Evolutionary conservation across 1,140 invertebrate genomes (phyloP), one percentile per base, ranked within the genome.

Genomic region (Brachionus plicatilis): DNA sequence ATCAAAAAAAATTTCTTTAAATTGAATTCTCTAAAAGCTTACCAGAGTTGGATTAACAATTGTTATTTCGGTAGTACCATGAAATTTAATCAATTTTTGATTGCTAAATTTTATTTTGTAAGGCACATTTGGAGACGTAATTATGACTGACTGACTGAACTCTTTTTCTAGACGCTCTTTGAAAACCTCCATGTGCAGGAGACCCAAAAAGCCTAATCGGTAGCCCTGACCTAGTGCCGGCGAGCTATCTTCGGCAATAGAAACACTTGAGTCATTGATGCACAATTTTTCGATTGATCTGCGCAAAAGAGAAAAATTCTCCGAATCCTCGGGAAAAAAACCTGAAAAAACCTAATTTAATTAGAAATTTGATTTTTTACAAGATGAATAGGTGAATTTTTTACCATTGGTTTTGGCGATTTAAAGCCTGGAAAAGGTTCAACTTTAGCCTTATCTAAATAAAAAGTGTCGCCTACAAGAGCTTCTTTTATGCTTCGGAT

Each of bases 161-260:
- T 99, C 97, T 88, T 98, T 96, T 86, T 98, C 93, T 27, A 99
- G 90, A 27, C 97, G 91, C 88, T 98, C 96, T 84, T 92, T 93
- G 88, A 98, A 98, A 6, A 98, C 96, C 89, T 99, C 96, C 92
- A 99, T 93, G 88, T 99, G 97, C 7, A 99, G 90, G 3, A 98
- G 90, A 0, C 97, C 97, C 6, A 78, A 27, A 86, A 86, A 41
- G 78, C 86, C 41, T 43, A 97, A 88, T 66, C 95, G 91, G 94
- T 94, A 99, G 47, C 96, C 97, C 88, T 95, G 93, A 12, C 97
- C 97, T 66, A 99, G 90, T 3, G 96, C 96, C 84, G 94, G 47
- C 65, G 79, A 50, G 41, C 43, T 70, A 68, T 65, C 53, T 76
- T 37, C 45, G n/a, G 70, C 90, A 1, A 96, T 89, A 20, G 91